These are phyloP conservation scores for Lacerta agilis DNA, from an alignment of 2,797 vertebrate genomes.

Conservation along the genomic window DNA sequence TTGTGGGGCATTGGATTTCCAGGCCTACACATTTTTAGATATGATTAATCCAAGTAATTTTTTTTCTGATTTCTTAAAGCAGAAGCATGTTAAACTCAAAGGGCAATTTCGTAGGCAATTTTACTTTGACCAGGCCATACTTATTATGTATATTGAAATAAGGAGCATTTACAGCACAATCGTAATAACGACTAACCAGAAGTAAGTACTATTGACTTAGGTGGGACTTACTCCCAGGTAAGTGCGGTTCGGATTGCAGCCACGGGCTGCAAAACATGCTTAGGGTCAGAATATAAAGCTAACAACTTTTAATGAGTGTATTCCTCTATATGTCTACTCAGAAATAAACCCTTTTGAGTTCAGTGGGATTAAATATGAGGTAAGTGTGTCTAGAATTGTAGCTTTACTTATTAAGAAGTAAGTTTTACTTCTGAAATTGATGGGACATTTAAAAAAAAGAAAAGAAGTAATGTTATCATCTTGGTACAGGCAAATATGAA, in stretches of 20 bases:
- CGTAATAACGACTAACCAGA: too few species aligned
- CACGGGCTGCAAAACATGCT: not conserved
- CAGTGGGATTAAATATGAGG: not conserved
- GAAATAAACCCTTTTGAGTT: not conserved
- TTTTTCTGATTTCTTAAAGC: not conserved
- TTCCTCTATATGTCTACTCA: not conserved
- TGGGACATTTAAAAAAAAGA: not conserved
- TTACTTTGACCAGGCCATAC: not conserved
- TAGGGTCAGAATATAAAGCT: not conserved
- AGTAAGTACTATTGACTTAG: too few species aligned
- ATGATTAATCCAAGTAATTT: not conserved
- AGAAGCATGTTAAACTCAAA: not conserved
- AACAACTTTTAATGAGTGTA: not conserved
- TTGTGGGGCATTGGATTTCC: too few species aligned
- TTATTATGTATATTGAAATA: not conserved
- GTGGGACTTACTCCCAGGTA: too few species aligned
- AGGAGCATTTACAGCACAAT: not conserved
- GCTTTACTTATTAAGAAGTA: not conserved
- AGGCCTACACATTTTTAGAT: too few species aligned
- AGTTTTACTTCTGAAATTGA: not conserved
- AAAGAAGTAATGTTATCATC: not conserved
- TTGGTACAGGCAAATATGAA: not conserved
- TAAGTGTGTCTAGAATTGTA: not conserved
- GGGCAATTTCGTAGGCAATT: not conserved
- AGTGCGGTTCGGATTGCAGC: too few species aligned